Conservation (phyloP, 1,140 invertebrate species). For the Drosophila seguyi region DNA sequence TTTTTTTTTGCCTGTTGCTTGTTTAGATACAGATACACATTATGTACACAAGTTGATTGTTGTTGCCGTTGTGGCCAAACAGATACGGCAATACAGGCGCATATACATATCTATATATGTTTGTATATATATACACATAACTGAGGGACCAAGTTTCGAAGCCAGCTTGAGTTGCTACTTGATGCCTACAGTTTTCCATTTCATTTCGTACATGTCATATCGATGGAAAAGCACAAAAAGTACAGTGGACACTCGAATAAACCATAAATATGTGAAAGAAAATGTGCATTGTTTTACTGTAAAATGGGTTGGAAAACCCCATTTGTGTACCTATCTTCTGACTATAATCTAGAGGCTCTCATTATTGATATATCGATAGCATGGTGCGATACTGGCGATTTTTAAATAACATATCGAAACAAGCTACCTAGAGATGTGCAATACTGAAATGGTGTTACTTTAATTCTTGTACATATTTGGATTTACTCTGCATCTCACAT, state of each 20-base stretch:
- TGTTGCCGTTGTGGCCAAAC: constrained; percentile 55
- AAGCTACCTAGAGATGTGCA: too few relatives aligned
- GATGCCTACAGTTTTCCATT: constrained; percentile 47
- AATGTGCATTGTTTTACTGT: background rate
- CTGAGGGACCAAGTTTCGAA: constrained; percentile 36
- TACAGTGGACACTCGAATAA: background rate
- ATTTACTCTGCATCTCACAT: background rate
- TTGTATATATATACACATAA: constrained; percentile 12
- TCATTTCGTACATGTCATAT: constrained; percentile 27
- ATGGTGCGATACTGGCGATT: background rate
- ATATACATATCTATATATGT: constrained; percentile 1
- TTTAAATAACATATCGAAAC: background rate
- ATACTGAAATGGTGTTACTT: background rate
- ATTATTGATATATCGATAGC: background rate
- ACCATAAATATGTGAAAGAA: background rate
- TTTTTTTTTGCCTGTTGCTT: constrained; percentile 37
- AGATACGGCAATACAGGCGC: constrained; percentile 45
- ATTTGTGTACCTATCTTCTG: background rate
- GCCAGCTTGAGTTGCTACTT: constrained; percentile 38
- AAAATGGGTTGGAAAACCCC: too few relatives aligned
- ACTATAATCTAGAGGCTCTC: background rate
- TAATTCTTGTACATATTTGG: too few relatives aligned
- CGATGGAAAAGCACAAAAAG: constrained; percentile 13
- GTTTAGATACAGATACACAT: constrained; percentile 76
- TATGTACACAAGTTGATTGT: constrained; percentile 63